Conservation (phyloP, 2,113 vertebrate genomes). For the Panthera tigris region DNA sequence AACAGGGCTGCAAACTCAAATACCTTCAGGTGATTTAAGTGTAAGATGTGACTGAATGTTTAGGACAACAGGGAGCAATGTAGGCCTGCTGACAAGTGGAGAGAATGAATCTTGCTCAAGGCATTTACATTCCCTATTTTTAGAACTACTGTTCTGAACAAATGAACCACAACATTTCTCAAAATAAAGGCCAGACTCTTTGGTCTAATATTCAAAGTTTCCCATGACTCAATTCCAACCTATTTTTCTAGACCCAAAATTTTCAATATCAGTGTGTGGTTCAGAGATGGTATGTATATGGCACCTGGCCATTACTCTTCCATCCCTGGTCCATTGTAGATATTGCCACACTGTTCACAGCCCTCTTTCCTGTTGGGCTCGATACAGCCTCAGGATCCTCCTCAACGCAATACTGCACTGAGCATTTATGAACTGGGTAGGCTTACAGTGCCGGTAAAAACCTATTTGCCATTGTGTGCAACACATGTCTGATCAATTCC, state of each 20-base stretch:
- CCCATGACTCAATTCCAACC: background rate
- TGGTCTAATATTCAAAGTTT: background rate
- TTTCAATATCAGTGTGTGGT: background rate
- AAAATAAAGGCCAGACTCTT: background rate
- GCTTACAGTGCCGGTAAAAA: background rate
- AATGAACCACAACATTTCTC: background rate
- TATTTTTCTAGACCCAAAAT: background rate
- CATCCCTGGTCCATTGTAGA: background rate
- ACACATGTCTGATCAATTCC: background rate
- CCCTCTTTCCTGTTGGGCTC: background rate
- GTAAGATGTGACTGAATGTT: background rate
- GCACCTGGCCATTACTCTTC: background rate
- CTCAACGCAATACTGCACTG: background rate
- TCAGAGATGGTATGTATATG: rapidly evolving
- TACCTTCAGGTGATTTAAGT: background rate
- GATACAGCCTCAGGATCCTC: background rate
- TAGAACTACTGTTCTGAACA: background rate
- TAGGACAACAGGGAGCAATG: background rate
- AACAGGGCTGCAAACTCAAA: background rate
- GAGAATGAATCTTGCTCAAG: background rate
- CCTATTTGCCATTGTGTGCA: background rate
- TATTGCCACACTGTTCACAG: background rate
- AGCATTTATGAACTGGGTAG: background rate
- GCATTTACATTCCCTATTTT: background rate
- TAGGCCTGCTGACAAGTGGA: background rate